Evolutionary conservation across 2,888 invertebrate genomes (phyloP).

Genomic region (Microplitis deprimator): DNA sequence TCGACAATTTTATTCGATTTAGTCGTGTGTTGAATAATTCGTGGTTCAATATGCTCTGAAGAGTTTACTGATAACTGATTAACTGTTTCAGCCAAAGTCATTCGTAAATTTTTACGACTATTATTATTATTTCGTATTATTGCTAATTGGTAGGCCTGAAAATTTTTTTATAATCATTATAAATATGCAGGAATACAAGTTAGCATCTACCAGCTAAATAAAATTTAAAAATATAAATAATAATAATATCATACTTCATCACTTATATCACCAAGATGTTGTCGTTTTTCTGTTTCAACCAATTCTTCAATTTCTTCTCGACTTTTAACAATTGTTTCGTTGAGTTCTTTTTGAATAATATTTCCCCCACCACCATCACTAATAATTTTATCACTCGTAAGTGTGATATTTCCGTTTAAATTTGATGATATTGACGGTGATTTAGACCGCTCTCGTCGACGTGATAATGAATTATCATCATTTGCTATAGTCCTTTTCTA

Average conservation of each 20-base stretch:
- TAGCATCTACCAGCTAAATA: not conserved
- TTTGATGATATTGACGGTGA: not conserved
- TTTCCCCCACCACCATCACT: slow-evolving; percentile 73
- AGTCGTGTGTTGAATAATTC: slow-evolving; percentile 82
- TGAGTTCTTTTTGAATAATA: slow-evolving; percentile 83
- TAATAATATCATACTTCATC: slow-evolving; percentile 79
- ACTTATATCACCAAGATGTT: slow-evolving; percentile 87
- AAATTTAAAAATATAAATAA: slow-evolving; percentile 23
- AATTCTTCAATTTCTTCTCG: slow-evolving; percentile 87
- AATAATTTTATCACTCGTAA: not conserved
- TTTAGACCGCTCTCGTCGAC: not conserved
- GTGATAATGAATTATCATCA: slow-evolving; percentile 69
- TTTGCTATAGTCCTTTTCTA: slow-evolving; percentile 71
- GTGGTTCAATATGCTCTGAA: slow-evolving; percentile 74
- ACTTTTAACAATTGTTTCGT: slow-evolving; percentile 84
- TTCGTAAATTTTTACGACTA: slow-evolving; percentile 79
- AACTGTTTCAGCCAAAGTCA: slow-evolving; percentile 76
- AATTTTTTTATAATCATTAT: slow-evolving; percentile 48
- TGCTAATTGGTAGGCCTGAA: slow-evolving; percentile 84
- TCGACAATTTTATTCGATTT: slow-evolving; percentile 87
- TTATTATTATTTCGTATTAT: slow-evolving; percentile 72
- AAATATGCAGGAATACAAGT: not conserved
- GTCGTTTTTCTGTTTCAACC: slow-evolving; percentile 87
- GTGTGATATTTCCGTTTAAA: not conserved
- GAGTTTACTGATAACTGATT: slow-evolving; percentile 75